These are phyloP conservation scores for Euplagia quadripunctaria DNA, from an alignment of 2,888 invertebrate species.

Conservation along the genomic window DNA sequence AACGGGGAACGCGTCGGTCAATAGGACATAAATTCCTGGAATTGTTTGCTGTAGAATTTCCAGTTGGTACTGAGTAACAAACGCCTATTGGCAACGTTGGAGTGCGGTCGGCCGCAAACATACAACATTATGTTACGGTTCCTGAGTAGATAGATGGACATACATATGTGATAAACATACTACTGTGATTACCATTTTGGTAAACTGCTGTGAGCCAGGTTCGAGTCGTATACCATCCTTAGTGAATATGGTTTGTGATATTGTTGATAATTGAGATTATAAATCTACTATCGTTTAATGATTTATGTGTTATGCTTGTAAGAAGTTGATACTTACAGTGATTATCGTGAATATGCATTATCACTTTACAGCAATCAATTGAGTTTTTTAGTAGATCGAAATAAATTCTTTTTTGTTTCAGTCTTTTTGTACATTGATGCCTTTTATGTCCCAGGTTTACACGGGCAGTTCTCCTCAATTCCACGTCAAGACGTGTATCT, in stretches of 20 bases:
- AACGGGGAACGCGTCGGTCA: not conserved
- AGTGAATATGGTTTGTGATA: not conserved
- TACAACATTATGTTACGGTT: slow-evolving; percentile 1
- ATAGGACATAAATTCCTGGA: not conserved
- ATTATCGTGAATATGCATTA: too few relatives aligned
- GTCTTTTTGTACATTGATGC: too few relatives aligned
- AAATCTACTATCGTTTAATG: too few relatives aligned
- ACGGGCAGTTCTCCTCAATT: too few relatives aligned
- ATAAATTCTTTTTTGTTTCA: too few relatives aligned
- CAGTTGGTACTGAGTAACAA: not conserved
- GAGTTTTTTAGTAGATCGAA: too few relatives aligned
- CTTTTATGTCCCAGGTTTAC: too few relatives aligned
- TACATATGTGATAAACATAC: not conserved
- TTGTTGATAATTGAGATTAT: too few relatives aligned
- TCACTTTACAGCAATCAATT: too few relatives aligned
- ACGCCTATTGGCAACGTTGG: not conserved
- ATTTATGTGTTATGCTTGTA: too few relatives aligned
- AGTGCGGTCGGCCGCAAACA: slow-evolving; percentile 1
- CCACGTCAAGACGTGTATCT: too few relatives aligned
- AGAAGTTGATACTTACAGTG: too few relatives aligned
- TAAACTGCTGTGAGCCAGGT: not conserved
- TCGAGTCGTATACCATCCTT: not conserved
- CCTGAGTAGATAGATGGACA: not conserved
- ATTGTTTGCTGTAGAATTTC: not conserved
- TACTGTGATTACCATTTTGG: not conserved